Evolutionary conservation across 2,797 vertebrate species (phyloP).

Genomic region (Triplophysa yarkandensis): DNA sequence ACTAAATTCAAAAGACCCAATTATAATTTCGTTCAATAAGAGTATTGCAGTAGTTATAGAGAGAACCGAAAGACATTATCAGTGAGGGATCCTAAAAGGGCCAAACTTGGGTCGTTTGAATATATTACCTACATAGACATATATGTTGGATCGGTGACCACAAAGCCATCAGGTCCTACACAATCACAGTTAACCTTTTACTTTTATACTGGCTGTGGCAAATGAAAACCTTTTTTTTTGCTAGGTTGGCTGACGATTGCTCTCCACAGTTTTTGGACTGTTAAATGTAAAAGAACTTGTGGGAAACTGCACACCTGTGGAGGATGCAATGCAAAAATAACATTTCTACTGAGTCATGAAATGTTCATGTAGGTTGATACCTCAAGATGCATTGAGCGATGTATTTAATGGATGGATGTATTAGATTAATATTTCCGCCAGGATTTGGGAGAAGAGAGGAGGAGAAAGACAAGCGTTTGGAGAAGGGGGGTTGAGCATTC

Average conservation of each 20-base stretch:
- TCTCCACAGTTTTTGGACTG: neutral
- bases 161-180: too few species aligned
- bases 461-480: constrained; percentile 17
- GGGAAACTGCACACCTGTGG: neutral
- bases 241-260: neutral
- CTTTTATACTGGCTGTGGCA: too few species aligned
- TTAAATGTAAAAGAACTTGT: neutral
- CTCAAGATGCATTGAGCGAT: neutral
- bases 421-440: constrained; percentile 9
- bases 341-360: neutral
- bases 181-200: too few species aligned
- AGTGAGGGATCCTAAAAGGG: too few species aligned
- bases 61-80: too few species aligned
- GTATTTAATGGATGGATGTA: neutral
- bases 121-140: too few species aligned
- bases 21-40: too few species aligned
- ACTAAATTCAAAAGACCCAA: too few species aligned
- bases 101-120: too few species aligned
- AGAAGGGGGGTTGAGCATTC: constrained; percentile 68
- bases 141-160: too few species aligned
- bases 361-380: neutral
- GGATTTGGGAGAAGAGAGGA: constrained; percentile 34
- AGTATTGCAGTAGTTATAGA: too few species aligned
- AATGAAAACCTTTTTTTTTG: too few species aligned
- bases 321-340: neutral